Percentiles rank a stretch among this genome's conserved stretches.
These are phyloP conservation scores for Fissipunctia ypsillon DNA, from an alignment of 2,888 invertebrate species.

Conservation along the genomic window DNA sequence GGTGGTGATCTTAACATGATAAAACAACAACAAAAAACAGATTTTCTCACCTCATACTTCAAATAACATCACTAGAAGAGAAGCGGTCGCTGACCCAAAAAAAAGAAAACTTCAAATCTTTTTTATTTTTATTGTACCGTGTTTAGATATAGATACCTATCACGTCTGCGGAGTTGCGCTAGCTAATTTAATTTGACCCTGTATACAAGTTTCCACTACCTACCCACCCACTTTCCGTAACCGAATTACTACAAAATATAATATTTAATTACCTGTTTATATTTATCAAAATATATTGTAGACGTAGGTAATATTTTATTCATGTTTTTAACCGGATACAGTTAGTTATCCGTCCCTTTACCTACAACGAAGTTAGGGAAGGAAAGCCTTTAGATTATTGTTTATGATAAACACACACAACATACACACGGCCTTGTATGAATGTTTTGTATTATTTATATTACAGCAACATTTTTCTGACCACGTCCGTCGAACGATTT, in stretches of 20 bases:
- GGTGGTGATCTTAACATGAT: too few relatives aligned
- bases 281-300: neutral
- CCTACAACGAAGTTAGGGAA: slow-evolving; percentile 18
- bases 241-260: neutral
- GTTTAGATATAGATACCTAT: too few relatives aligned
- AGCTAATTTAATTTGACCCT: too few relatives aligned
- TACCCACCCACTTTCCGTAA: neutral
- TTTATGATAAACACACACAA: neutral
- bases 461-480: neutral
- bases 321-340: neutral
- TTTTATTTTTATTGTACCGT: too few relatives aligned
- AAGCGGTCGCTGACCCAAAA: too few relatives aligned
- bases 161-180: too few relatives aligned
- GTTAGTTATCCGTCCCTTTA: neutral
- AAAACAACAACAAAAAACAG: too few relatives aligned
- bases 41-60: too few relatives aligned
- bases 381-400: slow-evolving; percentile 3
- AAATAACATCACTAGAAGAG: too few relatives aligned
- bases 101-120: too few relatives aligned
- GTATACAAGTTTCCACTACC: too few relatives aligned
- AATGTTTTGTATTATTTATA: slow-evolving; percentile 22
- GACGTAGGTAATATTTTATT: neutral
- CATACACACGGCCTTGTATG: too few relatives aligned
- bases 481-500: slow-evolving; percentile 34
- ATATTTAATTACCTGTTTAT: neutral